Percentiles rank a stretch among this genome's conserved stretches.
These are phyloP conservation scores for Toxotes chatareus DNA, from an alignment of 2,113 vertebrate species.

Conservation along the genomic window DNA sequence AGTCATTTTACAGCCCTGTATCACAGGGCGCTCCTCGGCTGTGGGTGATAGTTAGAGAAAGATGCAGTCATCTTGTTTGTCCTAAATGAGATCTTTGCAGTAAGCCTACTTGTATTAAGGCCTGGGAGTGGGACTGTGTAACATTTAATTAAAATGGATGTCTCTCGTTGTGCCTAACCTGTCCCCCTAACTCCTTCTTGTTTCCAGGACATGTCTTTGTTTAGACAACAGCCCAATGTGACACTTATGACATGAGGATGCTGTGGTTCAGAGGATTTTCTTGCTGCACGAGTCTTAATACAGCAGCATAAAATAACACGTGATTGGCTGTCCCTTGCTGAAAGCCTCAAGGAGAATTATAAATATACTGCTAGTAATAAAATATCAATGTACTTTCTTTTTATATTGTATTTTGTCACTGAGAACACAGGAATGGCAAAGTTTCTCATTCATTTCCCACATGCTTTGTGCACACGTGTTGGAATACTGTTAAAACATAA, in stretches of 20 bases:
- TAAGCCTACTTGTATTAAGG: slow-evolving; percentile 81
- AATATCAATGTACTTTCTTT: slow-evolving; percentile 59
- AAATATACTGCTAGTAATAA: slow-evolving; percentile 70
- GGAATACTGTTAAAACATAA: slow-evolving; percentile 51
- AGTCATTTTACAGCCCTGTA: slow-evolving; percentile 85
- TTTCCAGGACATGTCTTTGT: slow-evolving; percentile 81
- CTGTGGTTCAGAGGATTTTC: slow-evolving; percentile 68
- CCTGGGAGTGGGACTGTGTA: slow-evolving; percentile 77
- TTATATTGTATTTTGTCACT: slow-evolving; percentile 43
- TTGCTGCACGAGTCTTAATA: slow-evolving; percentile 67
- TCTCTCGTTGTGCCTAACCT: slow-evolving; percentile 81
- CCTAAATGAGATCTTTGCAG: slow-evolving; percentile 81
- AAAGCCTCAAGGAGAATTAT: slow-evolving; percentile 74
- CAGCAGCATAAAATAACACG: slow-evolving; percentile 60
- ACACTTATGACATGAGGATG: slow-evolving; percentile 73
- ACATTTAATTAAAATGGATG: slow-evolving; percentile 85
- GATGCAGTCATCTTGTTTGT: slow-evolving; percentile 86
- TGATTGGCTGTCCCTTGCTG: slow-evolving; percentile 69
- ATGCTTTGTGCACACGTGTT: slow-evolving; percentile 19
- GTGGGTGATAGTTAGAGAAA: slow-evolving; percentile 83
- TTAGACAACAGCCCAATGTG: slow-evolving; percentile 78
- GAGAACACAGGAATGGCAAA: slow-evolving; percentile 24
- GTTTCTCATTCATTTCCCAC: slow-evolving; percentile 24
- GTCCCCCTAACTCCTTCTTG: slow-evolving; percentile 77
- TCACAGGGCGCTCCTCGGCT: slow-evolving; percentile 67